A percentile compares a stretch with the other conserved stretches of the same genome.
phyloP scores from a whole-genome alignment of 1,140 invertebrate genomes.

The Drosophila lacteicornis region DNA sequence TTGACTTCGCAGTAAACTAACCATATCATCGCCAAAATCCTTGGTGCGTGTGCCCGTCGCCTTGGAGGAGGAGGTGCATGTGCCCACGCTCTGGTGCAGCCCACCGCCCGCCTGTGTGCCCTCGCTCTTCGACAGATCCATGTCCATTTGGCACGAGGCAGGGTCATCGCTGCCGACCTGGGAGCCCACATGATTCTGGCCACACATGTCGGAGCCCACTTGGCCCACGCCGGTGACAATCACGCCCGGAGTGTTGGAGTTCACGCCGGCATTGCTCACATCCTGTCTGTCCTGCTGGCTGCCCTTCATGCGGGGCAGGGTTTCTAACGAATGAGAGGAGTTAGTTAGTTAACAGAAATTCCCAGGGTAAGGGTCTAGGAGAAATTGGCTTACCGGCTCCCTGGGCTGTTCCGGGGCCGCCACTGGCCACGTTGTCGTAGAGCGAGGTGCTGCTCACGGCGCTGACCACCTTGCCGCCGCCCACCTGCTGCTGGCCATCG shows the following conservation, averaged over 20 bases:
- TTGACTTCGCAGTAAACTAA: constrained; percentile 24
- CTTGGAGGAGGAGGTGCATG: constrained; percentile 84
- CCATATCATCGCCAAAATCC: constrained; percentile 84
- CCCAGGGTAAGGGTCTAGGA: not conserved
- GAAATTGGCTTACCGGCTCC: constrained; percentile 52
- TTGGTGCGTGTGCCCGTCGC: constrained; percentile 87
- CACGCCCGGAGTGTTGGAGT: constrained; percentile 69
- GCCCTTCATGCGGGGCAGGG: constrained; percentile 87
- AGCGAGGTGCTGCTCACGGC: constrained; percentile 94
- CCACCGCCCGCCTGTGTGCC: constrained; percentile 92
- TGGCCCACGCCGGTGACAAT: constrained; percentile 74
- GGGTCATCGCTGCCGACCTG: constrained; percentile 83
- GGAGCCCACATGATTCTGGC: constrained; percentile 86
- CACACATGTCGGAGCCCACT: constrained; percentile 80
- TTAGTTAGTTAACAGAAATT: not conserved
- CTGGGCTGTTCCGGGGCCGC: constrained; percentile 68
- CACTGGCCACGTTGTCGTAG: constrained; percentile 93
- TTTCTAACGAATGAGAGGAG: constrained; percentile 51
- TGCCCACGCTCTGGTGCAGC: constrained; percentile 85
- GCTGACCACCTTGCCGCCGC: constrained; percentile 88
- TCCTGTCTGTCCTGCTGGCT: constrained; percentile 86
- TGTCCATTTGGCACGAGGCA: constrained; percentile 80
- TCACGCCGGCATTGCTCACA: constrained; percentile 87
- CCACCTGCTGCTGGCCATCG: constrained; percentile 63
- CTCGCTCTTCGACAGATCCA: constrained; percentile 89